Evolutionary conservation across 1,140 invertebrate genomes (phyloP).

Genomic region (Trachymyrmex cornetzi): DNA sequence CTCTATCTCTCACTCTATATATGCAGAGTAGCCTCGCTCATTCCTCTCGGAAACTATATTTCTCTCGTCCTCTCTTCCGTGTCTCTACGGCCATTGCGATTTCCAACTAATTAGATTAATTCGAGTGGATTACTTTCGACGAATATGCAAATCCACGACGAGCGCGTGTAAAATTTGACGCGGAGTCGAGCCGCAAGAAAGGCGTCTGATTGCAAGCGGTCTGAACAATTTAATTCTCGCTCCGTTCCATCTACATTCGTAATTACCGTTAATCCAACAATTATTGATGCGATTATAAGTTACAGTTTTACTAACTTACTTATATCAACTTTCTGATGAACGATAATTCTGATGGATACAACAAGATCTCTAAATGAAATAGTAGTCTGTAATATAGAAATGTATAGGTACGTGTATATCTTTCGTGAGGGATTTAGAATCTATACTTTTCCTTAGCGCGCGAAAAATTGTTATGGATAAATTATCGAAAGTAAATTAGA

Average conservation of each 20-base stretch:
- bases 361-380: neutral
- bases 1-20: conserved; percentile 70
- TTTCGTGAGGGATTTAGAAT: neutral
- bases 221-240: conserved; percentile 32
- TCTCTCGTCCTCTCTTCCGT: neutral
- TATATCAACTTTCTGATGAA: conserved; percentile 18
- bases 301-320: conserved; percentile 27
- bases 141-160: conserved; percentile 54
- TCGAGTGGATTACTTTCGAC: conserved; percentile 69
- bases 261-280: conserved; percentile 49
- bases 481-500: neutral
- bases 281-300: conserved; percentile 38
- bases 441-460: neutral
- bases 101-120: conserved; percentile 73
- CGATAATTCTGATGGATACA: conserved; percentile 4
- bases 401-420: too few relatives aligned
- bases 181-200: conserved; percentile 49
- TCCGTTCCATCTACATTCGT: conserved; percentile 28
- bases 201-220: conserved; percentile 39
- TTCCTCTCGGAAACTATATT: conserved; percentile 16
- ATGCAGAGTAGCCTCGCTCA: conserved; percentile 73
- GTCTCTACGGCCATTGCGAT: conserved; percentile 58
- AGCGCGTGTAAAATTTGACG: conserved; percentile 55
- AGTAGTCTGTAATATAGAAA: neutral
- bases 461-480: neutral